Conservation (phyloP, 2,113 vertebrate species). For the Hippocampus zosterae region DNA sequence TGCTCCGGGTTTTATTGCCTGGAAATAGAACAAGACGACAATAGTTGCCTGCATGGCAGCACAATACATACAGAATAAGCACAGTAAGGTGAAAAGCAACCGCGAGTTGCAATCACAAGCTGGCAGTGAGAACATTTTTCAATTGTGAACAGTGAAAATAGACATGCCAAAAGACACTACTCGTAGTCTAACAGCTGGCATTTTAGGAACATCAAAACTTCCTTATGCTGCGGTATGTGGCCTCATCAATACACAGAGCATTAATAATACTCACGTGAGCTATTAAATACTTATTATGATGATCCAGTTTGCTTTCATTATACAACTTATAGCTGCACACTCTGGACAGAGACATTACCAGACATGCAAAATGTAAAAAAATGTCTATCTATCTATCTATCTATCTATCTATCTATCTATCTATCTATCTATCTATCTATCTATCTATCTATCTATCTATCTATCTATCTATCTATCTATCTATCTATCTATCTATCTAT, state of each 20-base stretch:
- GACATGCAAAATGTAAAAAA: slow-evolving; percentile 46
- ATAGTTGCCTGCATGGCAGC: not conserved
- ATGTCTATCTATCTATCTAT: no score
- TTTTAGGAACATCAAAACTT: slow-evolving; percentile 2
- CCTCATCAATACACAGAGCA: slow-evolving; percentile 57
- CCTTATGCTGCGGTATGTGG: slow-evolving; percentile 7
- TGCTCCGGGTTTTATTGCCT: slow-evolving; percentile 2
- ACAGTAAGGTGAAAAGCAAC: not conserved
- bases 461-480: no score
- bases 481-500: no score
- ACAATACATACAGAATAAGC: not conserved
- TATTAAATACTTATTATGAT: slow-evolving; percentile 60
- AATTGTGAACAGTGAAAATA: not conserved
- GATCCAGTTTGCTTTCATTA: slow-evolving; percentile 69
- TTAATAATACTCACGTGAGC: slow-evolving; percentile 63
- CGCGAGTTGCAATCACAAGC: not conserved
- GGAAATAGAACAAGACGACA: not conserved
- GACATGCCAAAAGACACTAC: not conserved
- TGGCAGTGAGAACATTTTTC: not conserved
- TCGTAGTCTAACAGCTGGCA: not conserved
- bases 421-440: no score
- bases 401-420: no score
- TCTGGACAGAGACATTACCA: slow-evolving; percentile 66
- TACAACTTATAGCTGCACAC: slow-evolving; percentile 60
- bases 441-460: no score